These are phyloP conservation scores for Hemithea aestivaria DNA, from an alignment of 2,888 invertebrate genomes.

Conservation along the genomic window DNA sequence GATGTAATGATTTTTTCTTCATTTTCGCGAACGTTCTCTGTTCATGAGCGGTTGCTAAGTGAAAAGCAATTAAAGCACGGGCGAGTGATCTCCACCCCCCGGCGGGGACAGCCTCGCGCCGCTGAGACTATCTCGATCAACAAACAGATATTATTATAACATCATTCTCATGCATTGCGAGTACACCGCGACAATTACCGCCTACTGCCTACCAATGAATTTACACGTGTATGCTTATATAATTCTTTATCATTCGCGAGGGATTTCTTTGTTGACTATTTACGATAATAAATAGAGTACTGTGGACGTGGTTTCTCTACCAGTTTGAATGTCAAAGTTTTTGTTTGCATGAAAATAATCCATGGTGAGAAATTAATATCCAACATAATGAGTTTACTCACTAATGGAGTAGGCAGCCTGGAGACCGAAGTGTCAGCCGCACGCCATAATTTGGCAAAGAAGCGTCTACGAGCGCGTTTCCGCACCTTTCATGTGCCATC, in stretches of 20 bases:
- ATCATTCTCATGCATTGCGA: constrained; percentile 43
- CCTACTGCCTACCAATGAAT: no score
- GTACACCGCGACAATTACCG: constrained; percentile 10
- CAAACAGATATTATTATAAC: constrained; percentile 58
- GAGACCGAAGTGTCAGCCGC: constrained; percentile 30
- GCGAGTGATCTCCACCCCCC: constrained; percentile 73
- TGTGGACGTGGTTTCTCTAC: no score
- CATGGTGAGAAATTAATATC: constrained; percentile 12
- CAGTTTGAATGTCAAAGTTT: no score
- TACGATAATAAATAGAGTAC: no score
- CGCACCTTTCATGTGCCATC: constrained; percentile 62
- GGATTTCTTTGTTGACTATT: no score
- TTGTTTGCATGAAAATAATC: no score
- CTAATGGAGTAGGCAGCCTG: constrained; percentile 3
- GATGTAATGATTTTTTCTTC: constrained; percentile 78
- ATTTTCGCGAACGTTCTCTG: constrained; percentile 71
- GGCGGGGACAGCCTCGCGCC: constrained; percentile 37
- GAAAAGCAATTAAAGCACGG: constrained; percentile 80
- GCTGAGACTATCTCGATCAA: constrained; percentile 60
- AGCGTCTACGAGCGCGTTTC: constrained; percentile 42
- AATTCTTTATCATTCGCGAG: no score
- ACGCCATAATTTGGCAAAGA: constrained; percentile 31
- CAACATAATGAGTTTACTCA: constrained; percentile 1
- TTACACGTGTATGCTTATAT: no score
- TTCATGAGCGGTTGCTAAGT: constrained; percentile 79